Evolutionary conservation across 2,797 vertebrate genomes (phyloP).

Genomic region (Merluccius polli): DNA sequence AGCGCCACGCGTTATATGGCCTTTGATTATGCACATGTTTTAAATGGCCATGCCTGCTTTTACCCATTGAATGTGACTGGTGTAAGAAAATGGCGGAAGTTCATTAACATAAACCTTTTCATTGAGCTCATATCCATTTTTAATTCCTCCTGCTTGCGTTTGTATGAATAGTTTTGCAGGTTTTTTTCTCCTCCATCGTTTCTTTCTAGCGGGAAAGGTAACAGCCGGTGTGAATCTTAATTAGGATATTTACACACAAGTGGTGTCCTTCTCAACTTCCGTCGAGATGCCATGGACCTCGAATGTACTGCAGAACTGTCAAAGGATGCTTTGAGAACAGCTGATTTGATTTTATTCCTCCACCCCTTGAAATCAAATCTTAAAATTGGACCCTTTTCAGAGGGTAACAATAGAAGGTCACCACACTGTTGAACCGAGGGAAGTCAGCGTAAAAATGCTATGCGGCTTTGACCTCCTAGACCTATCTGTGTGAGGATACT

Average conservation of each 20-base stretch:
- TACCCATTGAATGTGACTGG: conserved; percentile 12
- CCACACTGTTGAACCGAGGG: conserved; percentile 29
- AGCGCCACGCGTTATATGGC: conserved; percentile 72
- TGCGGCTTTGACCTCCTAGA: conserved; percentile 20
- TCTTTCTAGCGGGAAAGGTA: conserved; percentile 16
- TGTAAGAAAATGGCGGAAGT: conserved; percentile 12
- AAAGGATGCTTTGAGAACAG: conserved; percentile 43
- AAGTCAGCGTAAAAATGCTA: conserved; percentile 26
- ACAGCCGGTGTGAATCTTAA: conserved; percentile 29
- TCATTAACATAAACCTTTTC: conserved; percentile 23
- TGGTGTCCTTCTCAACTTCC: conserved; percentile 30
- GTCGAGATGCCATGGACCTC: background rate
- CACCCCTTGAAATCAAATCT: conserved; percentile 23
- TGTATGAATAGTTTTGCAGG: conserved; percentile 27
- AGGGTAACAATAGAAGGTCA: conserved; percentile 45
- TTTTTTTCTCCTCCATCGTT: background rate
- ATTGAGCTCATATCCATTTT: conserved; percentile 41
- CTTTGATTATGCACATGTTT: conserved; percentile 77
- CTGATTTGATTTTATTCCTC: conserved; percentile 47
- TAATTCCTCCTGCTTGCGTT: conserved; percentile 9
- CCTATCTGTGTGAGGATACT: conserved; percentile 25
- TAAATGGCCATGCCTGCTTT: background rate
- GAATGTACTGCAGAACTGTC: conserved; percentile 33
- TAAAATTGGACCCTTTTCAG: conserved; percentile 41
- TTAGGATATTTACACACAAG: conserved; percentile 19